Percentiles rank a stretch among this genome's conserved stretches.
phyloP scores from a whole-genome alignment of 2,888 invertebrate species.

The Orgyia antiqua region DNA sequence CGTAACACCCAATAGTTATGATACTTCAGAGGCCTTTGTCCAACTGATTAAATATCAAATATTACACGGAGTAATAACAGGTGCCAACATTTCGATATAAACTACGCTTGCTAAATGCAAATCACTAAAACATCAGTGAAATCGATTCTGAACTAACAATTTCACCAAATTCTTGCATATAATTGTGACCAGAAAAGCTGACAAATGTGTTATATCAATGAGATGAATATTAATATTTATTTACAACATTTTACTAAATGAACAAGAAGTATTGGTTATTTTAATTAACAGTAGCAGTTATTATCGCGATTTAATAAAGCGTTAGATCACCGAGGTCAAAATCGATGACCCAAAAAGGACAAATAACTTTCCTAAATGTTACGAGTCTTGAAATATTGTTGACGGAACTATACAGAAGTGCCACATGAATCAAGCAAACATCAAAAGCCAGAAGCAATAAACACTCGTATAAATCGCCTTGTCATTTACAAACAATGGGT shows the following conservation, averaged over 20 bases:
- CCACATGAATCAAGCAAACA: no score
- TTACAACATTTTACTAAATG: conserved; percentile 18
- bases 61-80: no score
- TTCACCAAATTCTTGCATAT: conserved; percentile 45
- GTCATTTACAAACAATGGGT: conserved; percentile 14
- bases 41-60: no score
- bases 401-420: no score
- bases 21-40: no score
- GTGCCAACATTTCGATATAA: no score
- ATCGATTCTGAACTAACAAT: conserved; percentile 33
- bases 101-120: no score
- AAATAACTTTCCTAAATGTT: conserved; percentile 14
- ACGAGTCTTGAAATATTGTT: no score
- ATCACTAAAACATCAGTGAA: conserved; percentile 26
- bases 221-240: conserved; percentile 48
- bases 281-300: conserved; percentile 13
- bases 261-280: conserved; percentile 9
- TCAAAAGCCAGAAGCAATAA: conserved; percentile 17
- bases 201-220: conserved; percentile 27
- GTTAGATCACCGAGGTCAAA: conserved; percentile 13
- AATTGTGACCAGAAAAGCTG: conserved; percentile 23
- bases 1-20: no score
- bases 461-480: conserved; percentile 7
- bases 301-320: background rate
- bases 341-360: conserved; percentile 17